These are phyloP conservation scores for Eonycteris spelaea DNA, from an alignment of 2,113 vertebrate genomes.

Conservation along the genomic window DNA sequence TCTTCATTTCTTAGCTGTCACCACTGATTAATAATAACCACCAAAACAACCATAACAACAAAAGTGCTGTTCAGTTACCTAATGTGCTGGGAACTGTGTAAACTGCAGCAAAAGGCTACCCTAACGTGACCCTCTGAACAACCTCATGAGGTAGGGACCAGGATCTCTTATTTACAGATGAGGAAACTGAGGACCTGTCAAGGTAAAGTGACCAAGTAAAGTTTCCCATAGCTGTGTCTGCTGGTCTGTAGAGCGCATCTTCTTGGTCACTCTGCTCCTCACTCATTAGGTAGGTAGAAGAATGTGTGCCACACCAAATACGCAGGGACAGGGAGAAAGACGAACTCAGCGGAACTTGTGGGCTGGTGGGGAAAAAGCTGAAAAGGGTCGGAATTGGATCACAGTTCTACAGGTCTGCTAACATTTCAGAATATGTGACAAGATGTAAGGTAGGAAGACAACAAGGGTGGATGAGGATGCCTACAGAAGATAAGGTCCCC, in stretches of 20 bases:
- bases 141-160: not conserved
- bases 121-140: not conserved
- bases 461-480: not conserved
- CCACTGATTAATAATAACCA: not conserved
- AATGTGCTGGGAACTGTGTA: accelerated
- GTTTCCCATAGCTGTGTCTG: not conserved
- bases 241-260: not conserved
- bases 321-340: not conserved
- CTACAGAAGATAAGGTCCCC: no score
- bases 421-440: not conserved
- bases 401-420: no score
- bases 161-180: not conserved
- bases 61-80: accelerated
- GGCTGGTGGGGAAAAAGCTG: not conserved
- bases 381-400: not conserved
- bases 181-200: not conserved
- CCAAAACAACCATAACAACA: no score
- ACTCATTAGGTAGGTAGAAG: not conserved
- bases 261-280: not conserved
- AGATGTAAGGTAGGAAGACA: not conserved
- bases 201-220: not conserved
- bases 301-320: not conserved
- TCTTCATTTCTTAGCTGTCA: not conserved
- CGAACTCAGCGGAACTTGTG: no score
- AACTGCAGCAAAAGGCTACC: accelerated